Percentiles rank a stretch among this genome's conserved stretches.
These are phyloP conservation scores for Novumbra hubbsi DNA, from an alignment of 2,797 vertebrate genomes.

Conservation along the genomic window DNA sequence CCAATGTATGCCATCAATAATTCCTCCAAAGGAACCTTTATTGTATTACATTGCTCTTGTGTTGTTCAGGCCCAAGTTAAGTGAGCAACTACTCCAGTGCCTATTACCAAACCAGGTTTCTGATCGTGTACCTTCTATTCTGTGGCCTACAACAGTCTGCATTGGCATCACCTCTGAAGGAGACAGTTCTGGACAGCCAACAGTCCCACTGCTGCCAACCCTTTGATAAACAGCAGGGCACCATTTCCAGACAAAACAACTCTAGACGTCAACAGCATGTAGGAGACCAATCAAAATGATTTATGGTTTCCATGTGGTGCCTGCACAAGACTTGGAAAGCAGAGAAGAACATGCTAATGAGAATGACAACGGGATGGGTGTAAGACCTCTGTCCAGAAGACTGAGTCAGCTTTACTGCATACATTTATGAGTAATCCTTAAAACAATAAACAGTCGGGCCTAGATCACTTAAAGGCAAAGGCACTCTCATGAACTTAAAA, in stretches of 20 bases:
- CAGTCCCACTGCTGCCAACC: neutral
- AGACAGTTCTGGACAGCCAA: neutral
- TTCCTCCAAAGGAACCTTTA: too few species aligned
- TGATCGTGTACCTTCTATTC: neutral
- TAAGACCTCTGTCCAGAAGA: neutral
- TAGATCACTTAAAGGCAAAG: conserved; percentile 29
- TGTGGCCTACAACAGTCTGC: conserved; percentile 2
- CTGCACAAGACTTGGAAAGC: conserved; percentile 24
- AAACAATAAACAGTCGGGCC: conserved; percentile 2
- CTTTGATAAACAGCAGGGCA: neutral
- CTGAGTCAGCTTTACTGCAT: conserved; percentile 20
- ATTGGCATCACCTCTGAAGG: conserved; percentile 18
- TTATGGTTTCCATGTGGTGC: neutral
- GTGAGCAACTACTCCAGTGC: too few species aligned
- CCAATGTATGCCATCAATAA: too few species aligned
- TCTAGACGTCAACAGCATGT: neutral
- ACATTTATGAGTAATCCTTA: conserved; percentile 6
- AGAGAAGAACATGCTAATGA: neutral
- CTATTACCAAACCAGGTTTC: neutral
- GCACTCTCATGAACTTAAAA: conserved; percentile 31
- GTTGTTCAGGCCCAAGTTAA: too few species aligned
- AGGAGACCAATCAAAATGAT: neutral
- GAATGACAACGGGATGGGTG: conserved; percentile 4
- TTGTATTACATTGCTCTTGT: too few species aligned
- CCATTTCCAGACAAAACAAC: conserved; percentile 7